Evolutionary conservation across 2,113 vertebrate genomes (phyloP), one percentile per base, ranked within the genome.

Genomic region (Cyanoramphus novaezelandiae): DNA sequence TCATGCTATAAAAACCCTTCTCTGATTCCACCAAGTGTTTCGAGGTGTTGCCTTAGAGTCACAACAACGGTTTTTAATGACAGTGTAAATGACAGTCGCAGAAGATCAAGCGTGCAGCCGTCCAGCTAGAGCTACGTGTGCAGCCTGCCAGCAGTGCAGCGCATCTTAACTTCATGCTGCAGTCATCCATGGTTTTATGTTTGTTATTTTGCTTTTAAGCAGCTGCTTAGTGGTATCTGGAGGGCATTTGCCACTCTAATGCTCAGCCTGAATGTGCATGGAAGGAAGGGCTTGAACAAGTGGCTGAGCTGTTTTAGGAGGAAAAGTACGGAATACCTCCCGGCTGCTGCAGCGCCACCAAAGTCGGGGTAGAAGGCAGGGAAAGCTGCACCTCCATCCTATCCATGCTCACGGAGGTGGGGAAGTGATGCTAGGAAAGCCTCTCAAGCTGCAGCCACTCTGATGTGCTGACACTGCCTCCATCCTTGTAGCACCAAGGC

Each of bases 131-230:
- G 35, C 84, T 79, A 9, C 4, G 60, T 31, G 77, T 28, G 20
- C 90, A 81, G 64, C 92, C 83, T 81, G 80, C 64, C 83, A 78
- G 88, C 65, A 82, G 60, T 19, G 72, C 80, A 35, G 39, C 3
- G 7, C 81, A 75, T 92, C 81, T 75, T 50, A 84, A 68, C 88
- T 82, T 83, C 0, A 0, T 43, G 76, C 92, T 89, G 83, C 86
- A 95, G 88, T 91, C 91, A 50, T 71, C 86, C 75, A 35, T 3
- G 2, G 2, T 83, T 90, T 95, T 83, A 90, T 63, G 71, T 94
- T 92, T 83, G 68, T 80, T 92, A 33, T 94, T 96, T 86, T 50
- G 65, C 24, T 93, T 95, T 92, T 71, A 95, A 91, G 92, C 39
- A 16, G 76, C 13, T 2, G 0, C 67, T 92, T 95, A 91, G 83